Percentiles rank a stretch among this genome's conserved stretches.
Conservation (phyloP, 2,888 invertebrate genomes). For the Mesochorus sp. region DNA sequence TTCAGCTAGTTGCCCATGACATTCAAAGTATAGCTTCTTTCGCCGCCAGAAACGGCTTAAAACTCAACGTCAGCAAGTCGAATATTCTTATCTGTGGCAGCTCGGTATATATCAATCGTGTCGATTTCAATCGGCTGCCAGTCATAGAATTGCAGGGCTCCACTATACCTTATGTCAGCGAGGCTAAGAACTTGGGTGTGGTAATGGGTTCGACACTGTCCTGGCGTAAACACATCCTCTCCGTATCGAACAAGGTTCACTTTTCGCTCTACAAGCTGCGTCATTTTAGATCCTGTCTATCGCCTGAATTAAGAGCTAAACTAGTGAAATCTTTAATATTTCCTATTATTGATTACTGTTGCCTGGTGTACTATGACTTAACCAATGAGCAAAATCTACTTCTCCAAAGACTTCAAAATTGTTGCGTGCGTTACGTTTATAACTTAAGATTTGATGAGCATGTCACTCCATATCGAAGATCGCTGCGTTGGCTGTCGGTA, state of each 20-base stretch:
- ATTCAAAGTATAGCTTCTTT: no score
- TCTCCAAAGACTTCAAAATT: slow-evolving; percentile 6
- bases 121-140: background rate
- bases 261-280: background rate
- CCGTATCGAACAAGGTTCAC: no score
- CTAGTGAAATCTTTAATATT: background rate
- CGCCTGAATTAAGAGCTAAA: background rate
- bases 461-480: background rate
- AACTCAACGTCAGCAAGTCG: no score
- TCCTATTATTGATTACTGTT: slow-evolving; percentile 1
- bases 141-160: background rate
- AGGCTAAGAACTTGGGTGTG: background rate
- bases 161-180: background rate
- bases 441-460: no score
- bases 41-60: no score
- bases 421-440: background rate
- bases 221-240: no score
- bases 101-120: no score
- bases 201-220: background rate
- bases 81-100: no score
- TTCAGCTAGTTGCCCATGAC: no score
- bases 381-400: background rate
- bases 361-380: slow-evolving; percentile 8
- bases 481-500: slow-evolving; percentile 13
- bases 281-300: background rate